phyloP scores from a whole-genome alignment of 2,888 invertebrate genomes.

The Machimus atricapillus region DNA sequence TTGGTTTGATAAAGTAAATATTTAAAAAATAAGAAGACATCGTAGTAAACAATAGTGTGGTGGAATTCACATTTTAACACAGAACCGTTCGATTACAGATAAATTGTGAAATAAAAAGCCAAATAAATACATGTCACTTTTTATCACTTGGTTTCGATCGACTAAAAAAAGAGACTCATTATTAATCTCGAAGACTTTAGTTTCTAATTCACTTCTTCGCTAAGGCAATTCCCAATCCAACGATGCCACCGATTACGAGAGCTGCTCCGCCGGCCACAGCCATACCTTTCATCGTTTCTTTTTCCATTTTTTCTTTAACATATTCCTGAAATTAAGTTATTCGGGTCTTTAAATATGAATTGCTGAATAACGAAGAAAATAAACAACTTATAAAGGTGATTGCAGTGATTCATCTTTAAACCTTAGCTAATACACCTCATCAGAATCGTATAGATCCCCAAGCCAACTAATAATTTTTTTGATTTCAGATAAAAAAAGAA shows the following conservation, averaged over 20 bases:
- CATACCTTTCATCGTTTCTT: slow-evolving; percentile 87
- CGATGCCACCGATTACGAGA: slow-evolving; percentile 80
- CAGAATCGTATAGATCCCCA: too few species aligned
- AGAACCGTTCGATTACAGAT: background rate
- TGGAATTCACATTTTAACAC: background rate
- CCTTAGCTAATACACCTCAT: too few species aligned
- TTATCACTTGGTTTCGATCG: slow-evolving; percentile 32
- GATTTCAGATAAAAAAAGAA: too few species aligned
- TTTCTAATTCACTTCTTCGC: slow-evolving; percentile 63
- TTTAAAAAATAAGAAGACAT: background rate
- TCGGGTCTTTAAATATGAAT: background rate
- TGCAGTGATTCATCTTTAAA: too few species aligned
- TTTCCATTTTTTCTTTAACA: slow-evolving; percentile 90
- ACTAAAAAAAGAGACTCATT: slow-evolving; percentile 28
- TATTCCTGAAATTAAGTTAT: slow-evolving; percentile 66
- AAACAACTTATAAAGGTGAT: too few species aligned
- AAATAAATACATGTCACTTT: slow-evolving; percentile 8
- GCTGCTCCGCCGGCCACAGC: slow-evolving; percentile 90
- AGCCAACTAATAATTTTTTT: too few species aligned
- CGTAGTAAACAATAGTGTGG: background rate
- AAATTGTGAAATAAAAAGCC: background rate
- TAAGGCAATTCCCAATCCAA: slow-evolving; percentile 84
- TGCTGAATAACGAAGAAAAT: too few species aligned
- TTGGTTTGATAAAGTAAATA: background rate
- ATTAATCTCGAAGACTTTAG: slow-evolving; percentile 13